phyloP scores from a whole-genome alignment of 2,113 vertebrate species.

The Mixornis gularis region DNA sequence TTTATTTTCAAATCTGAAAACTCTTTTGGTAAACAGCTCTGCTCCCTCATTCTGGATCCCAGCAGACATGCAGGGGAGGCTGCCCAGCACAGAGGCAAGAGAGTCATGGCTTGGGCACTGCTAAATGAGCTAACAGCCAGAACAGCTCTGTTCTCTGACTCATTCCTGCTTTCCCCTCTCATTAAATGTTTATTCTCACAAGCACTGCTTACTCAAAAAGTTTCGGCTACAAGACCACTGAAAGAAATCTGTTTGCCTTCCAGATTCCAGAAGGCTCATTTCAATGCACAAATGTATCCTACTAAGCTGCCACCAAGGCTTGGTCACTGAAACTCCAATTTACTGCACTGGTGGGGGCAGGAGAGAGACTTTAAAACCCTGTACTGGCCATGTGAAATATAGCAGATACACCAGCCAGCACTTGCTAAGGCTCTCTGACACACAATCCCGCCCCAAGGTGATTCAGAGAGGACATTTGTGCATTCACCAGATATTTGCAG shows the following conservation, averaged over 20 bases:
- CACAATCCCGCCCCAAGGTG: background rate
- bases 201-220: background rate
- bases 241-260: background rate
- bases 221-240: background rate
- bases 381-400: background rate
- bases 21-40: background rate
- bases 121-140: background rate
- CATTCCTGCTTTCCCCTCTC: background rate
- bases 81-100: background rate
- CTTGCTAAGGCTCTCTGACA: background rate
- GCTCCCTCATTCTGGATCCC: background rate
- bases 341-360: background rate
- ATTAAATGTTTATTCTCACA: background rate
- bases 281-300: rapidly evolving
- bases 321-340: background rate
- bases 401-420: background rate
- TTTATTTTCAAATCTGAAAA: background rate
- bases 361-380: background rate
- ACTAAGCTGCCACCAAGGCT: background rate
- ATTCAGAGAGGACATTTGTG: background rate
- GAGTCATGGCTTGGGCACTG: background rate
- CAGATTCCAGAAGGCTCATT: background rate
- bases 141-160: background rate
- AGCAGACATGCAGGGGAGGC: background rate
- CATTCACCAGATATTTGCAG: background rate